Evolutionary conservation across 2,113 vertebrate genomes (phyloP).

Genomic region (Salvelinus alpinus): DNA sequence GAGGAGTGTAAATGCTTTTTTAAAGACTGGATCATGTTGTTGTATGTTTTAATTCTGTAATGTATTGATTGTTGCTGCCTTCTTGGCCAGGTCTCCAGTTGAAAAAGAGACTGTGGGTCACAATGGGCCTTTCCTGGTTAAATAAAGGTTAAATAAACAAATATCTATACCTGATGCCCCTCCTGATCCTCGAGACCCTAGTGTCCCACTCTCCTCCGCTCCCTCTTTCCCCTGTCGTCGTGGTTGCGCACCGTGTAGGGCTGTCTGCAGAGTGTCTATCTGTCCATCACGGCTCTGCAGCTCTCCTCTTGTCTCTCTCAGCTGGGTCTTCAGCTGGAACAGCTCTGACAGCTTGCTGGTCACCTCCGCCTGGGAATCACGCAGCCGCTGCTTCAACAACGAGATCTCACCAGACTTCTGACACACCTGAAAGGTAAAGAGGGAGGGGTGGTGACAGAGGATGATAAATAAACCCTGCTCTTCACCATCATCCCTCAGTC

Average conservation of each 20-base stretch:
- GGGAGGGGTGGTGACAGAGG: background rate
- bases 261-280: constrained; percentile 79
- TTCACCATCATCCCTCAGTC: no score
- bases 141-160: no score
- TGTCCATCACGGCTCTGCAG: constrained; percentile 82
- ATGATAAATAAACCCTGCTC: no score
- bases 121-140: no score
- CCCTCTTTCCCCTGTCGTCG: background rate
- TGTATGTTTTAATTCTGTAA: no score
- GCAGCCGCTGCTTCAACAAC: constrained; percentile 93
- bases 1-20: no score
- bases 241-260: constrained; percentile 67
- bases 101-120: no score
- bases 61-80: no score
- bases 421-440: constrained; percentile 79
- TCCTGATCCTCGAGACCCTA: constrained; percentile 55
- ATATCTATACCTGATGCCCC: constrained; percentile 28
- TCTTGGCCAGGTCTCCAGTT: no score
- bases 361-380: constrained; percentile 92
- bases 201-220: constrained; percentile 59
- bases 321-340: constrained; percentile 91
- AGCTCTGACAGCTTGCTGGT: constrained; percentile 92
- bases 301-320: constrained; percentile 82
- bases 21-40: no score
- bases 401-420: constrained; percentile 96